These are phyloP conservation scores for Penaeus monodon DNA, from an alignment of 2,888 invertebrate species.

Conservation along the genomic window DNA sequence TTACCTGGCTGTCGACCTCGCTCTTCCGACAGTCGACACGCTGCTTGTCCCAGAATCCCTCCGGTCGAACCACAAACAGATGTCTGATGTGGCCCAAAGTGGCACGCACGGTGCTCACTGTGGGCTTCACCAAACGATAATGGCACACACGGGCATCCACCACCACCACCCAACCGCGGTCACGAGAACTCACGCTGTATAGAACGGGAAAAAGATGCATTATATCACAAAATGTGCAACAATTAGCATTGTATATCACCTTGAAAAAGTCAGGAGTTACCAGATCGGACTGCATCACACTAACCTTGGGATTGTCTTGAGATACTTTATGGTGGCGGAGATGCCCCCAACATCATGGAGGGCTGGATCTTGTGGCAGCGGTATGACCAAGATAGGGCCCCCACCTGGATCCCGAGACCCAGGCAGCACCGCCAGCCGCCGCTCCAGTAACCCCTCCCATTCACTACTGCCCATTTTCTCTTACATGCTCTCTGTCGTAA, in stretches of 20 bases:
- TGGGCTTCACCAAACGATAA: constrained; percentile 70
- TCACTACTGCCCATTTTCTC: constrained; percentile 63
- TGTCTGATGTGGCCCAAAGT: constrained; percentile 59
- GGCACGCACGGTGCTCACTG: constrained; percentile 62
- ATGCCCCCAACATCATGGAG: constrained; percentile 64
- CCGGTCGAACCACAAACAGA: constrained; percentile 79
- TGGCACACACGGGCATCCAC: constrained; percentile 78
- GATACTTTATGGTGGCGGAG: constrained; percentile 71
- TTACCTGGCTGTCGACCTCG: constrained; percentile 63
- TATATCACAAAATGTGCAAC: not conserved
- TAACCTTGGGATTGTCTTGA: constrained; percentile 75
- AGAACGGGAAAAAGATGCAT: constrained; percentile 5
- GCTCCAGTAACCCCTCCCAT: constrained; percentile 73
- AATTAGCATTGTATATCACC: not conserved
- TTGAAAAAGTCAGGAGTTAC: not conserved
- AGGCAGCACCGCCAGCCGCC: constrained; percentile 76
- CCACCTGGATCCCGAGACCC: constrained; percentile 79
- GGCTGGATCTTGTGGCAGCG: constrained; percentile 75
- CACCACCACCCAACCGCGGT: constrained; percentile 75
- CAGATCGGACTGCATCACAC: constrained; percentile 5
- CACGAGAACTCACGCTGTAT: constrained; percentile 73
- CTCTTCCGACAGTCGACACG: constrained; percentile 78
- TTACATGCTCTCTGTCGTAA: constrained; percentile 43
- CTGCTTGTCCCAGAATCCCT: constrained; percentile 83
- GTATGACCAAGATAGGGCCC: constrained; percentile 76